A percentile compares a stretch with the other conserved stretches of the same genome.
Conservation (phyloP, 2,113 vertebrate species). For the Paralichthys olivaceus region DNA sequence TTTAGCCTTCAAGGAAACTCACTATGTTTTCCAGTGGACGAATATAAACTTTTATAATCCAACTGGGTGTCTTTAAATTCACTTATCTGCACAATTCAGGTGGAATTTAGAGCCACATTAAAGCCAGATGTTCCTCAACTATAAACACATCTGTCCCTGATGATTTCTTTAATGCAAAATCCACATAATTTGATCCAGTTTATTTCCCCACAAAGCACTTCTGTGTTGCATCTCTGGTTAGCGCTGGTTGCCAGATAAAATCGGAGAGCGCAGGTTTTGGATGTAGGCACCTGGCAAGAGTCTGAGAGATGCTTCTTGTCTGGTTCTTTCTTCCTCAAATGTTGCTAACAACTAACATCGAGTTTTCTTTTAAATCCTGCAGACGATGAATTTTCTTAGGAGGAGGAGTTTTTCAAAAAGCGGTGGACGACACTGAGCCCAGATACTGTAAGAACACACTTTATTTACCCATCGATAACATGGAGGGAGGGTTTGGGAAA, state of each 20-base stretch:
- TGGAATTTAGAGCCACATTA: background rate
- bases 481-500: slow-evolving; percentile 7
- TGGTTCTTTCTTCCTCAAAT: too few species aligned
- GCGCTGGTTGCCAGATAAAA: background rate
- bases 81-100: too few species aligned
- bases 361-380: background rate
- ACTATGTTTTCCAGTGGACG: too few species aligned
- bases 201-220: background rate
- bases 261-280: background rate
- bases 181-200: background rate
- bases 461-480: background rate
- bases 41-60: too few species aligned
- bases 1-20: background rate
- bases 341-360: too few species aligned
- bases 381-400: background rate
- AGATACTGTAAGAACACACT: background rate
- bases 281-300: too few species aligned
- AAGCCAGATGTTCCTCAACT: background rate
- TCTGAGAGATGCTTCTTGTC: too few species aligned
- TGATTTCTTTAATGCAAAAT: background rate
- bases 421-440: background rate
- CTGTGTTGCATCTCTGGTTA: too few species aligned
- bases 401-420: background rate
- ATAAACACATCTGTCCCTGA: background rate
- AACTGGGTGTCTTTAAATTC: too few species aligned